A percentile compares a stretch with the other conserved stretches of the same genome.
Conservation (phyloP, 2,797 vertebrate species). For the Tiaroga cobitis region DNA sequence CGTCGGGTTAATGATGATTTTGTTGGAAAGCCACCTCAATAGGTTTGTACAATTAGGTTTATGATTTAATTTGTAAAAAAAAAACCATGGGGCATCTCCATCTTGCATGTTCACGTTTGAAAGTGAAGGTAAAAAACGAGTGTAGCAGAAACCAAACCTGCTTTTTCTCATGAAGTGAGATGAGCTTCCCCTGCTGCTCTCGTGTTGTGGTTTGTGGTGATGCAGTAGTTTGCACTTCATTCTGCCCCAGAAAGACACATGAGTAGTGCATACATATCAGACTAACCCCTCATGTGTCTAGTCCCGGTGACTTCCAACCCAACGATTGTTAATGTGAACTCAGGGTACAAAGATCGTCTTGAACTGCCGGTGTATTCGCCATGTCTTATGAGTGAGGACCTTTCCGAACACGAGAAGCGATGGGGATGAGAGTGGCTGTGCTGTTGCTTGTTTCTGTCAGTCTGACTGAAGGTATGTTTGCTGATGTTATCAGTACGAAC, state of each 20-base stretch:
- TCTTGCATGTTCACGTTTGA: background rate
- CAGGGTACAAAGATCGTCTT: background rate
- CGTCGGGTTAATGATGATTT: background rate
- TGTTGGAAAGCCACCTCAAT: background rate
- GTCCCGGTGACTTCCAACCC: background rate
- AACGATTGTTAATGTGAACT: background rate
- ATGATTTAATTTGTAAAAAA: background rate
- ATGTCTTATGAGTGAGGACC: background rate
- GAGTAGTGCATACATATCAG: background rate
- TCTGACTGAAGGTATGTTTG: conserved; percentile 51
- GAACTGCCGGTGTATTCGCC: no score
- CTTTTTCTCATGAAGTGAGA: conserved; percentile 22
- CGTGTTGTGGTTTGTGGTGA: conserved; percentile 58
- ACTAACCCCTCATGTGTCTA: background rate
- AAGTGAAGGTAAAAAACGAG: background rate
- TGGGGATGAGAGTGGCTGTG: conserved; percentile 43
- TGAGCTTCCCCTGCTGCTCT: conserved; percentile 50
- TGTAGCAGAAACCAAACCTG: conserved; percentile 1
- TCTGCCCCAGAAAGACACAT: conserved; percentile 33
- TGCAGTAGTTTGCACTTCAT: conserved; percentile 30
- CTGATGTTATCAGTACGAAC: background rate
- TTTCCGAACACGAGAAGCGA: conserved; percentile 28
- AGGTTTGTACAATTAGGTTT: no score
- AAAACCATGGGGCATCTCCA: background rate
- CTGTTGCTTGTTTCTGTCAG: conserved; percentile 33